phyloP scores from a whole-genome alignment of 2,113 vertebrate genomes.

The Pardalotus punctatus region DNA sequence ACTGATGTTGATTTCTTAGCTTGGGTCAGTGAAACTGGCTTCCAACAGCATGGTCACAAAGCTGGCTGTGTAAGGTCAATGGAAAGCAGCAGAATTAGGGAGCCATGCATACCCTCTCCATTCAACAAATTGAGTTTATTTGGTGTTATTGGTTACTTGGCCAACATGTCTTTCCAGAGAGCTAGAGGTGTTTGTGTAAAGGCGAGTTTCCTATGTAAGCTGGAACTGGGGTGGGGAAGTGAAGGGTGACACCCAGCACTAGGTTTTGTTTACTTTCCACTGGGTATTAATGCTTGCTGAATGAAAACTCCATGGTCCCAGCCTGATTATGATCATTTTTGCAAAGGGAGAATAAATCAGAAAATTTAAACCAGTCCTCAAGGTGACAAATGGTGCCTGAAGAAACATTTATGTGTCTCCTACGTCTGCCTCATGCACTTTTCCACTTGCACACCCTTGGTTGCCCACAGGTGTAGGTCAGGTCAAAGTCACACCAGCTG shows the following conservation, averaged over 20 bases:
- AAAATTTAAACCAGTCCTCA: not conserved
- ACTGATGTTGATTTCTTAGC: not conserved
- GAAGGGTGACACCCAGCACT: not conserved
- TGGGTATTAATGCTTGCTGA: not conserved
- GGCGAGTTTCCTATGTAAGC: not conserved
- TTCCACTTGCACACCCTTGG: not conserved
- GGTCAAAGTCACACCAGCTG: not conserved
- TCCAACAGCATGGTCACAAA: not conserved
- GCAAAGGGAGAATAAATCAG: not conserved
- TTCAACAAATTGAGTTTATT: not conserved
- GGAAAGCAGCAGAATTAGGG: not conserved
- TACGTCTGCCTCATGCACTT: accelerated
- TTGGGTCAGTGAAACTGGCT: not conserved
- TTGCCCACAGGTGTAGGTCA: not conserved
- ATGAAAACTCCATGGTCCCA: not conserved
- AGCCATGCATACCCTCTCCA: not conserved
- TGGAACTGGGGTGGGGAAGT: not conserved
- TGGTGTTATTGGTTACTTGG: not conserved
- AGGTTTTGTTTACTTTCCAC: not conserved
- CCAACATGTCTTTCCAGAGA: not conserved
- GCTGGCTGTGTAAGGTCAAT: not conserved
- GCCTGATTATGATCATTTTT: not conserved
- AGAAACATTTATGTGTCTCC: not conserved
- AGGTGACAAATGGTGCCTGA: not conserved
- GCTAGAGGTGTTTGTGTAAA: not conserved